These are phyloP conservation scores for Luscinia megarhynchos DNA, from an alignment of 2,797 vertebrate species.

Conservation along the genomic window DNA sequence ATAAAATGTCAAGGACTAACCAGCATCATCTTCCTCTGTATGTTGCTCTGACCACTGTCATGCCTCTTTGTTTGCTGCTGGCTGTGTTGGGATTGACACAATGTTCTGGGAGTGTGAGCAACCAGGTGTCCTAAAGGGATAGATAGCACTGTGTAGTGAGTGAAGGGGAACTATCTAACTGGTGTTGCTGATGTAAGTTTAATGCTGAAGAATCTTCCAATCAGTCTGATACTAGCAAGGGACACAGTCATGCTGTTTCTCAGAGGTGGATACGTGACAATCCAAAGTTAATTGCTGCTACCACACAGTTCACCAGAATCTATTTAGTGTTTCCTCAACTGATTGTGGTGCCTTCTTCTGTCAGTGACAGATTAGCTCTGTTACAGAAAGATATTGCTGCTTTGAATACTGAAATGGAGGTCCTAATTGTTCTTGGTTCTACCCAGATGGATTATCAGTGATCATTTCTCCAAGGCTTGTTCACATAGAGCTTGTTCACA, in stretches of 20 bases:
- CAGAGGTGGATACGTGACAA: not conserved
- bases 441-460: not conserved
- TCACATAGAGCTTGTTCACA: not conserved
- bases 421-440: not conserved
- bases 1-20: not conserved
- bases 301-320: not conserved
- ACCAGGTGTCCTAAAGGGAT: not conserved
- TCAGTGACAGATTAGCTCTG: not conserved
- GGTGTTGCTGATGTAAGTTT: not conserved
- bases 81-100: not conserved
- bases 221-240: not conserved
- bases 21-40: not conserved
- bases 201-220: not conserved
- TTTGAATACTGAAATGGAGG: not conserved
- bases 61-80: not conserved
- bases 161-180: not conserved
- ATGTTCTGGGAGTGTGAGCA: not conserved
- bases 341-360: not conserved
- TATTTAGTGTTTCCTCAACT: not conserved
- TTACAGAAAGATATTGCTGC: not conserved
- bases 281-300: not conserved
- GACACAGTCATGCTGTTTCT: not conserved
- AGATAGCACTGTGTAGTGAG: not conserved
- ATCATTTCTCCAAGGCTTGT: not conserved
- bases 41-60: not conserved